A percentile compares a stretch with the other conserved stretches of the same genome.
phyloP scores from a whole-genome alignment of 2,888 invertebrate species.

The Diaphora mendica region DNA sequence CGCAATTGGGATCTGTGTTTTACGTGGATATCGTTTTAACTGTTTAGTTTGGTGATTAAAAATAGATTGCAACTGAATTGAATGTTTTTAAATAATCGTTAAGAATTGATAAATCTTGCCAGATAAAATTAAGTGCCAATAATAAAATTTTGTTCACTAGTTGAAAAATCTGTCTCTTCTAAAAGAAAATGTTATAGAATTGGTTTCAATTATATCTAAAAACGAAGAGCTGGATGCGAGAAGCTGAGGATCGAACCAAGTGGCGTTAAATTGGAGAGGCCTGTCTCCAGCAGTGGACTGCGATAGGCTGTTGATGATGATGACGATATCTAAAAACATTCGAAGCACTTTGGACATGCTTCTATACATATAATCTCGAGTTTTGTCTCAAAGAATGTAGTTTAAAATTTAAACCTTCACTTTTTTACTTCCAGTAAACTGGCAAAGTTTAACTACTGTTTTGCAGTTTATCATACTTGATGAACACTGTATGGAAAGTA shows the following conservation, averaged over 20 bases:
- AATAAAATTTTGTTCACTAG: conserved; percentile 2
- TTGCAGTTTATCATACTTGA: background rate
- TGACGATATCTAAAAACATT: background rate
- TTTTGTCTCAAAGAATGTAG: background rate
- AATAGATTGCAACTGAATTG: conserved; percentile 1
- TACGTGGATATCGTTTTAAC: conserved; percentile 39
- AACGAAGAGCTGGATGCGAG: no score
- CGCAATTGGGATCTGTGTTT: conserved; percentile 26
- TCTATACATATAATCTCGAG: background rate
- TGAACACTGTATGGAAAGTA: background rate
- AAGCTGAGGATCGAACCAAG: no score
- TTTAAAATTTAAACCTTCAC: background rate
- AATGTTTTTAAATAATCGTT: conserved; percentile 5
- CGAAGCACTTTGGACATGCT: background rate
- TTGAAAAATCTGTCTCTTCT: conserved; percentile 2
- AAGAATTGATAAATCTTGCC: conserved; percentile 16
- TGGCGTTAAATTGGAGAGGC: no score
- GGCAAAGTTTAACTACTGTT: background rate
- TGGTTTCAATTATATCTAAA: no score
- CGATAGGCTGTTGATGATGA: no score
- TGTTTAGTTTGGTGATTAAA: conserved; percentile 19
- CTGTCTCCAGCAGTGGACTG: no score
- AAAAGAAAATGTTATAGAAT: conserved; percentile 6
- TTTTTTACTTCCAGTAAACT: background rate
- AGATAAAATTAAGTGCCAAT: conserved; percentile 12